phyloP scores from a whole-genome alignment of 37 sponge, comb jelly and placozoan species.

The Hexactinellida sp. region DNA sequence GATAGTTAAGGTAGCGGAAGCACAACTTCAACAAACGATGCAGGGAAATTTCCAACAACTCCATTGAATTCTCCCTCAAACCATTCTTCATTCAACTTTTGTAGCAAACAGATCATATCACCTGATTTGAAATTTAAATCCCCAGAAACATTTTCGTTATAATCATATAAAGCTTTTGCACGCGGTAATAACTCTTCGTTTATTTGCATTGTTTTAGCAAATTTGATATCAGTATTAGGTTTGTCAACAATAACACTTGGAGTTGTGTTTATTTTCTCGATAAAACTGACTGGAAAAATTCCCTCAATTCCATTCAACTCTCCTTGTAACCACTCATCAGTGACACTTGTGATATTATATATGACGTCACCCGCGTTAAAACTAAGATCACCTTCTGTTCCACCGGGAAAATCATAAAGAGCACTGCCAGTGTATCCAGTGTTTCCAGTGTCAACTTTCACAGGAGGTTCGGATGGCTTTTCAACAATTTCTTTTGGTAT shows the following conservation, averaged over 20 bases:
- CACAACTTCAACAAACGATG: not conserved
- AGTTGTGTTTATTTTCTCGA: not conserved
- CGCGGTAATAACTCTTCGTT: not conserved
- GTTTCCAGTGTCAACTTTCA: not conserved
- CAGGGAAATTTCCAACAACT: not conserved
- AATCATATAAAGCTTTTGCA: not conserved
- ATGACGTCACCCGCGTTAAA: conserved; percentile 27
- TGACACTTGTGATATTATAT: not conserved
- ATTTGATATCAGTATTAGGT: too few species aligned
- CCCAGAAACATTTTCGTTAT: not conserved
- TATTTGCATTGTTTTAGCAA: not conserved
- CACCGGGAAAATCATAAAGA: conserved; percentile 29
- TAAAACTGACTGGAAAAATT: conserved; percentile 24
- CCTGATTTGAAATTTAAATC: not conserved
- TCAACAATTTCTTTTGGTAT: not conserved
- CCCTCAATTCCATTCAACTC: conserved; percentile 25
- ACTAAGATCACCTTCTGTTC: conserved; percentile 16
- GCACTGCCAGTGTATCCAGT: conserved; percentile 15
- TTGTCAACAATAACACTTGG: not conserved
- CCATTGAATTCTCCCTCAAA: not conserved
- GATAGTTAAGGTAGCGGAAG: not conserved
- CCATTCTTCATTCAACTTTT: conserved; percentile 12
- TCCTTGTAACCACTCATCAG: conserved; percentile 29
- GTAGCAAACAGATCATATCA: not conserved
- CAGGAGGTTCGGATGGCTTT: not conserved